Evolutionary conservation across 1,140 invertebrate genomes (phyloP).

Genomic region (Piezodorus guildinii): DNA sequence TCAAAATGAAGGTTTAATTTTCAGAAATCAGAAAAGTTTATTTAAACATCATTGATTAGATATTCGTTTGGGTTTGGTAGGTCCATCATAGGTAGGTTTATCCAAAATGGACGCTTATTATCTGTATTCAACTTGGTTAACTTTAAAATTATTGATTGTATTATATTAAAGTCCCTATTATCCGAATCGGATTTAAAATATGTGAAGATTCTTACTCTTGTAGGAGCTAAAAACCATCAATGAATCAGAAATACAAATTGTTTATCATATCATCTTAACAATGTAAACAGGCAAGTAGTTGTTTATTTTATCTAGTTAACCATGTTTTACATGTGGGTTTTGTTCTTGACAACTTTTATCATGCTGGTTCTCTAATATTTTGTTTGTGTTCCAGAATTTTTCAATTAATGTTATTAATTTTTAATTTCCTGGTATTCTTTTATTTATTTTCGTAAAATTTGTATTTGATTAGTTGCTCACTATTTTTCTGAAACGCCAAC

Average conservation of each 20-base stretch:
- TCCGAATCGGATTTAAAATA: not conserved
- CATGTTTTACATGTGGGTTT: no score
- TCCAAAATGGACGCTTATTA: conserved; percentile 13
- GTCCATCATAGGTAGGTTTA: not conserved
- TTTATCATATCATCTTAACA: not conserved
- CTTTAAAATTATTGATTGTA: conserved; percentile 2
- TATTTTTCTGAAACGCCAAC: not conserved
- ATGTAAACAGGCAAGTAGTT: conserved; percentile 3
- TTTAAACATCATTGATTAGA: conserved; percentile 7
- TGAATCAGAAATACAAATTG: not conserved
- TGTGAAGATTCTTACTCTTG: not conserved
- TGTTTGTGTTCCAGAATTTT: no score
- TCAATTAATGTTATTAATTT: not conserved
- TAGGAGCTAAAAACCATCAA: not conserved
- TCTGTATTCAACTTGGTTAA: conserved; percentile 6
- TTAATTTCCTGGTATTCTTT: not conserved
- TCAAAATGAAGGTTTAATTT: no score
- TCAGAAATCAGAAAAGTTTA: no score
- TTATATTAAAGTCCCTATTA: no score
- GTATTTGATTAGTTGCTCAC: not conserved
- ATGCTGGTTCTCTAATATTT: no score
- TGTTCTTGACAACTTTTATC: no score
- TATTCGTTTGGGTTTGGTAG: conserved; percentile 8
- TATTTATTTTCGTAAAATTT: not conserved
- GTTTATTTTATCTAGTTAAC: not conserved